These are phyloP conservation scores for Nomada fucata DNA, from an alignment of 2,888 invertebrate species.

Conservation along the genomic window DNA sequence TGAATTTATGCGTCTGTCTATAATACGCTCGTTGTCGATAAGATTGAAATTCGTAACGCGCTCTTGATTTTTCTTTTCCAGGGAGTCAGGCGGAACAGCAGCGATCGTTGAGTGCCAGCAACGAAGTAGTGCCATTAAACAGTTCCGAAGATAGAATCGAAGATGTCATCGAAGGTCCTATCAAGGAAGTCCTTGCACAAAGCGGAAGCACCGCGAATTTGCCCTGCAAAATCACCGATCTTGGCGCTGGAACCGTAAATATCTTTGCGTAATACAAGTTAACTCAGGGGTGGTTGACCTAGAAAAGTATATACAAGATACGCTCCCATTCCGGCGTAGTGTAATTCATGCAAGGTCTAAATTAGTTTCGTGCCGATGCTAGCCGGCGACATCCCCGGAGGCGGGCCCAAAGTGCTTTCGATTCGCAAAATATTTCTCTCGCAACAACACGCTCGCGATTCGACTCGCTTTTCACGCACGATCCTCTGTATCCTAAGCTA, in stretches of 20 bases:
- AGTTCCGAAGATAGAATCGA: conserved; percentile 60
- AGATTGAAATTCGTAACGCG: background rate
- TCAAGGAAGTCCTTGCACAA: conserved; percentile 84
- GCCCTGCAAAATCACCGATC: conserved; percentile 85
- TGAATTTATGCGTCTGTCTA: background rate
- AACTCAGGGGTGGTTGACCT: conserved; percentile 31
- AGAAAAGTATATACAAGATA: conserved; percentile 43
- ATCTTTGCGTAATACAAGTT: conserved; percentile 26
- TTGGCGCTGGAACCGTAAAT: conserved; percentile 84
- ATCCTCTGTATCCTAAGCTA: too few relatives aligned
- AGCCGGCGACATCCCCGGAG: conserved; percentile 1
- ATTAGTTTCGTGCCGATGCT: conserved; percentile 37
- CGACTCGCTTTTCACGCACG: background rate
- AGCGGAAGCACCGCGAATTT: conserved; percentile 85
- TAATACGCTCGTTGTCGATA: background rate
- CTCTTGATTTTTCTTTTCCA: conserved; percentile 56
- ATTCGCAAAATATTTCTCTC: conserved; percentile 5
- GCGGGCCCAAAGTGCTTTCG: background rate
- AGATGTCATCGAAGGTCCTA: conserved; percentile 72
- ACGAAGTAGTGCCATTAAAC: conserved; percentile 67
- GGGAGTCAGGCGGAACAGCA: conserved; percentile 79
- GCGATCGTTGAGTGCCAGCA: conserved; percentile 75
- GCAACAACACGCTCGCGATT: background rate
- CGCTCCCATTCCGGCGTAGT: conserved; percentile 9
- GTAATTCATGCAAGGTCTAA: conserved; percentile 34